A percentile compares a stretch with the other conserved stretches of the same genome.
Conservation (phyloP, 2,797 vertebrate species). For the Anableps anableps region DNA sequence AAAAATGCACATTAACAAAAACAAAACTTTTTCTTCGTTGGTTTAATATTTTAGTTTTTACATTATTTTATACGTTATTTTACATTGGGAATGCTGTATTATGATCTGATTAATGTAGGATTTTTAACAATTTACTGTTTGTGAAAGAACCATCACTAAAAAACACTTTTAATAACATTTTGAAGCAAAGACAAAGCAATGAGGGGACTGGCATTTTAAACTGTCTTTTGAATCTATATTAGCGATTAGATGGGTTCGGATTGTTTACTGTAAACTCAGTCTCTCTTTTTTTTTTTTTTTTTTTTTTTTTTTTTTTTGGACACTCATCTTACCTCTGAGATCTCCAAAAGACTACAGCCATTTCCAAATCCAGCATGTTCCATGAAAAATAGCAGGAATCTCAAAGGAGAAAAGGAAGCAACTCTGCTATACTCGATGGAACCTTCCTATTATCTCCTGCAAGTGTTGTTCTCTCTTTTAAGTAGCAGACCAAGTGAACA, state of each 20-base stretch:
- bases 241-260: not conserved
- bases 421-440: not conserved
- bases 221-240: not conserved
- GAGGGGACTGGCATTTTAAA: not conserved
- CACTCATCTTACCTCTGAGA: not conserved
- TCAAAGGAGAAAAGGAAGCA: not conserved
- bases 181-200: not conserved
- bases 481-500: not conserved
- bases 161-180: too few species aligned
- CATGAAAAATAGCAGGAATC: not conserved
- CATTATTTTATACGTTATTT: not conserved
- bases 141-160: too few species aligned
- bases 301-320: not conserved
- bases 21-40: not conserved
- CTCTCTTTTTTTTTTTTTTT: not conserved
- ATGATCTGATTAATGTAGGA: not conserved
- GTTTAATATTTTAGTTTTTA: not conserved
- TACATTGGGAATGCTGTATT: not conserved
- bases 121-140: not conserved
- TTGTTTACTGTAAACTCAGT: not conserved
- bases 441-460: not conserved
- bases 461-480: not conserved
- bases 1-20: not conserved
- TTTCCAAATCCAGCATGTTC: not conserved
- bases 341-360: not conserved